Base-by-base conservation (phyloP, 2,113 vertebrate genomes). In the Catharus bicknelli region DNA sequence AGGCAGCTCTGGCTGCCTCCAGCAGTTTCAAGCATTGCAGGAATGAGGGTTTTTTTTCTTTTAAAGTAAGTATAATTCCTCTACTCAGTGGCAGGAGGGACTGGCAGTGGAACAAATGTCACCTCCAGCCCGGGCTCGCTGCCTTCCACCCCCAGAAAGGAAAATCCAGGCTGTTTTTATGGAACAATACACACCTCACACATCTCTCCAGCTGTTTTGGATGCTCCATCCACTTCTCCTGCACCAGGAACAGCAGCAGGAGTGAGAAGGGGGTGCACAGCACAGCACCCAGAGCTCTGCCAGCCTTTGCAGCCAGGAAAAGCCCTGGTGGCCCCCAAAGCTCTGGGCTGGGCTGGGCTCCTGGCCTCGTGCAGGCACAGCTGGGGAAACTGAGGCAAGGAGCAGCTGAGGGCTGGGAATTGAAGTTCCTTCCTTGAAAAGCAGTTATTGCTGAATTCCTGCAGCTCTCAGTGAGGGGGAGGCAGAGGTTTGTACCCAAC, bases 1-100 rank as follows among this genome's bases (percentile, higher is more conserved):
- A 93, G 89, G 59, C 80, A 77, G 67, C 88, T 57, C 88, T 86
- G 90, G 72, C 86, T 90, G 91, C 76, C 80, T 83, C 34, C 76
- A 80, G 67, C 88, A 73, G 3, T 42, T 93, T 81, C 23, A 66
- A 81, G 43, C 38, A 32, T 13, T 74, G 76, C 64, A 83, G 27
- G n/a, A 81, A 50, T 2, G 2, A 8, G 2, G 43, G 16, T 51
- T 38, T 23, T 45, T 40, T 62, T 86, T 22, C 4, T 6, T 51
- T 51, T 14, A 18, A 80, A 51, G 42, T 34, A 42, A 90, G 91
- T 92, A 83, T 21, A 6, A 29, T 88, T 86, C 47, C 59, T 27
- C 47, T 18, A 0, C 30, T 76, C 50, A 13, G 50, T 32, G 57
- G 45, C 70, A 79, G 8, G 48, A 82, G 70, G 63, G 47, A 38